Evolutionary conservation across 1,140 invertebrate species (phyloP).

Genomic region (Cyclina sinensis): DNA sequence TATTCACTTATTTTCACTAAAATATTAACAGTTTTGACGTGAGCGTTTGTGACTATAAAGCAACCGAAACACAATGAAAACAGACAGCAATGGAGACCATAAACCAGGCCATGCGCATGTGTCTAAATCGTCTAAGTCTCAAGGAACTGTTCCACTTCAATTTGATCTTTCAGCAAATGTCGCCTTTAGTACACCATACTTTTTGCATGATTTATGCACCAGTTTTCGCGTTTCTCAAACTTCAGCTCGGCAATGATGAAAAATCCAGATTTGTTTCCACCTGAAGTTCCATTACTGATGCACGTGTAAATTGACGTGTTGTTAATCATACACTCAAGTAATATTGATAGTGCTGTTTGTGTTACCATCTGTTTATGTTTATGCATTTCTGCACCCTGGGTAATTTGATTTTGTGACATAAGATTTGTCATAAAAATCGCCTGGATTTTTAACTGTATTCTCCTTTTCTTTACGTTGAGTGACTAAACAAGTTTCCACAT

Average conservation of each 20-base stretch:
- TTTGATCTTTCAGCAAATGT: neutral
- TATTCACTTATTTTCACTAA: too few relatives aligned
- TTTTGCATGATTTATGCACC: neutral
- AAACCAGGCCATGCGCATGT: too few relatives aligned
- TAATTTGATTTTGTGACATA: constrained; percentile 16
- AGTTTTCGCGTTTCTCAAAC: neutral
- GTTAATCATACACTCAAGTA: neutral
- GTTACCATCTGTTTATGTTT: neutral
- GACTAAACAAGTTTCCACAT: too few relatives aligned
- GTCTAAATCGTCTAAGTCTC: too few relatives aligned
- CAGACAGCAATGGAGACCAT: too few relatives aligned
- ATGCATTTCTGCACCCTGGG: constrained; percentile 10
- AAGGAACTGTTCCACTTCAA: too few relatives aligned
- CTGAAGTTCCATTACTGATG: neutral
- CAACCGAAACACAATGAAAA: too few relatives aligned
- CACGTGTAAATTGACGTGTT: constrained; percentile 18
- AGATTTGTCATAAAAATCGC: neutral
- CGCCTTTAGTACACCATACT: neutral
- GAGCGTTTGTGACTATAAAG: too few relatives aligned
- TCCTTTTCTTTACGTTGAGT: too few relatives aligned
- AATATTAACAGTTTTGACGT: too few relatives aligned
- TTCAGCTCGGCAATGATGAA: neutral
- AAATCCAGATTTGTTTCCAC: neutral
- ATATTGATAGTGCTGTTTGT: neutral
- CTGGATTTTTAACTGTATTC: too few relatives aligned